Evolutionary conservation across 2,797 vertebrate genomes (phyloP).

Genomic region (Vipera ursinii): DNA sequence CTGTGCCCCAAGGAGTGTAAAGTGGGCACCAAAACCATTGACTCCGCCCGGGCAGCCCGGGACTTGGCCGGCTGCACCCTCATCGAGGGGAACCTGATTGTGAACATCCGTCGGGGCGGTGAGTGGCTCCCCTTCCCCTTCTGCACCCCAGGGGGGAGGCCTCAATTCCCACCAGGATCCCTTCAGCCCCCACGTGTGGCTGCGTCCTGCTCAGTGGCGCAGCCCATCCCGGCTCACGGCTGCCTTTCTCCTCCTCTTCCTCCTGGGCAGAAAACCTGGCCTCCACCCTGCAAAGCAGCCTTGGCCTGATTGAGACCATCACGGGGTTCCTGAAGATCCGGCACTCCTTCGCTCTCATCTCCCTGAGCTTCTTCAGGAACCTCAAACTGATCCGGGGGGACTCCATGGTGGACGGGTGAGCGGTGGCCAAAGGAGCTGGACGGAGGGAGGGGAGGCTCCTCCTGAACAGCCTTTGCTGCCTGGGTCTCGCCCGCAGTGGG

Average conservation of each 20-base stretch:
- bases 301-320: conserved; percentile 78
- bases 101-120: conserved; percentile 80
- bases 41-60: conserved; percentile 68
- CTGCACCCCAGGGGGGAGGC: accelerated
- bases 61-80: conserved; percentile 76
- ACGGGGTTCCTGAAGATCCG: conserved; percentile 82
- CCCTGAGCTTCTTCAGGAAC: conserved; percentile 78
- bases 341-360: conserved; percentile 77
- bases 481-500: background rate
- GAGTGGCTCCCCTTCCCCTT: conserved; percentile 42
- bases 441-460: background rate
- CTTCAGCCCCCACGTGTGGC: background rate
- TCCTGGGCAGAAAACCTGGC: conserved; percentile 65
- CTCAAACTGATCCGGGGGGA: conserved; percentile 77
- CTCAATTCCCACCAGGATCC: background rate
- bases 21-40: conserved; percentile 78
- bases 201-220: background rate
- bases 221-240: background rate
- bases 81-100: conserved; percentile 75
- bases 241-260: background rate
- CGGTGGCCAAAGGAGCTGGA: accelerated
- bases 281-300: conserved; percentile 69
- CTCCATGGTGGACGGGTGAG: conserved; percentile 79
- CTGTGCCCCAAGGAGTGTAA: conserved; percentile 79
- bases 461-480: background rate